These are phyloP conservation scores for Gambusia holbrooki DNA, from an alignment of 2,113 vertebrate species.

Conservation along the genomic window DNA sequence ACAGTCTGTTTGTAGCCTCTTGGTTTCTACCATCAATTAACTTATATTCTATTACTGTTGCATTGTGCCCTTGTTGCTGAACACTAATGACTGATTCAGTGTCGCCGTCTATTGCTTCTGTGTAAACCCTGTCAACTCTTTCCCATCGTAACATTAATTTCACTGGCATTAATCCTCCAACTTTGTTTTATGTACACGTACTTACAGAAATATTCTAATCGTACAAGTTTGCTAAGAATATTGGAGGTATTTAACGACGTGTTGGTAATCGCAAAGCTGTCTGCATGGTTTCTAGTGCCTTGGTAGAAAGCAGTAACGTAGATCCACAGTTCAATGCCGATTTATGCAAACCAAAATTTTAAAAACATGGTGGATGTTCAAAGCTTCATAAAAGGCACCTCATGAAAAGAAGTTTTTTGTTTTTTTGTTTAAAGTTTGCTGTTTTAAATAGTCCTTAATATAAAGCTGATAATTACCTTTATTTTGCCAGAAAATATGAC, in stretches of 20 bases:
- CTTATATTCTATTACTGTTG: not conserved
- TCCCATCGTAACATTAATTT: not conserved
- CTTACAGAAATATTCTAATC: conserved; percentile 6
- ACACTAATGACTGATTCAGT: conserved; percentile 30
- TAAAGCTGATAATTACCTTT: not conserved
- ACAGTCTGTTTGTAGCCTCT: conserved; percentile 15
- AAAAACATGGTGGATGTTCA: not conserved
- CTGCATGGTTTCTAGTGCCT: conserved; percentile 78
- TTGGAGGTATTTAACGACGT: conserved; percentile 25
- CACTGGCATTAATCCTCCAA: conserved; percentile 7
- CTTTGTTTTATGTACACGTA: not conserved
- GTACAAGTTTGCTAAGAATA: conserved; percentile 12
- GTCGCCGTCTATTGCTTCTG: conserved; percentile 31
- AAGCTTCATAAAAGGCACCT: not conserved
- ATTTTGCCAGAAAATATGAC: not conserved
- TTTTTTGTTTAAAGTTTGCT: too few relatives aligned
- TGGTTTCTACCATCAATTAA: not conserved
- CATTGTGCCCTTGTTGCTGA: conserved; percentile 17
- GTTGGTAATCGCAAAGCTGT: conserved; percentile 47
- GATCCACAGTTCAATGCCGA: conserved; percentile 33
- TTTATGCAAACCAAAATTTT: conserved; percentile 5
- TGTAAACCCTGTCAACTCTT: conserved; percentile 9
- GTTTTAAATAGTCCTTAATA: not conserved
- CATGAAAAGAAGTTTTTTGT: too few relatives aligned
- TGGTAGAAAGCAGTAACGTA: conserved; percentile 68